Percentiles rank a stretch among this genome's conserved stretches.
Evolutionary conservation across 2,888 invertebrate species (phyloP).

Genomic region (Sepioteuthis lessoniana): DNA sequence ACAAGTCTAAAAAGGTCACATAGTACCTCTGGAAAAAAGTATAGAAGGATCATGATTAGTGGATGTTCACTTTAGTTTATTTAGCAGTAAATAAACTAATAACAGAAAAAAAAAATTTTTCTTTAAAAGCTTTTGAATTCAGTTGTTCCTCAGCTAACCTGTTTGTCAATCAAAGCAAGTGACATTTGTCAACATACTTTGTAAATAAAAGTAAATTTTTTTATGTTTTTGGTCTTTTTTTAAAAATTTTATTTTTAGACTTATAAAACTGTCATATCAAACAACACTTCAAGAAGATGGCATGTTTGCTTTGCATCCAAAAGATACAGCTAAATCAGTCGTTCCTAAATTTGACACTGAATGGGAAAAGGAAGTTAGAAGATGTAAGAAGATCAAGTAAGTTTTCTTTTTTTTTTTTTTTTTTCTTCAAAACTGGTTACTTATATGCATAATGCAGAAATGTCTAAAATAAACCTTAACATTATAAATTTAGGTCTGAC

Average conservation of each 20-base stretch:
- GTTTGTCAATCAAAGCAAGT: no score
- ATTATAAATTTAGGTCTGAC: neutral
- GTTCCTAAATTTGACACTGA: slow-evolving; percentile 54
- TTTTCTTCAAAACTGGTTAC: neutral
- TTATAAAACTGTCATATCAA: slow-evolving; percentile 58
- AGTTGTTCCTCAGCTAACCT: no score
- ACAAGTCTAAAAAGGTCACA: no score
- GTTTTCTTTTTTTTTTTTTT: neutral
- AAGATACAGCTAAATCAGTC: slow-evolving; percentile 55
- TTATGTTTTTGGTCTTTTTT: no score
- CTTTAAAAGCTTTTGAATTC: no score
- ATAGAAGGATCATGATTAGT: no score
- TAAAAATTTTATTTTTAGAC: slow-evolving; percentile 24
- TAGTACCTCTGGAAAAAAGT: no score
- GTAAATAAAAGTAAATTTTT: no score
- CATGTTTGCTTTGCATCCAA: slow-evolving; percentile 64
- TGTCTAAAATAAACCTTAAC: neutral
- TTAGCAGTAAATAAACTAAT: no score
- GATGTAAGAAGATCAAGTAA: neutral
- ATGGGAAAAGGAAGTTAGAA: slow-evolving; percentile 57
- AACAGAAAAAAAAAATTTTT: no score
- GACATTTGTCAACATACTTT: no score
- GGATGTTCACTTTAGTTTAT: no score
- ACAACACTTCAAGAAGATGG: slow-evolving; percentile 62
- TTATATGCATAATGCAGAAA: neutral